phyloP scores from a whole-genome alignment of 2,797 vertebrate genomes.

The Garrulus glandarius region DNA sequence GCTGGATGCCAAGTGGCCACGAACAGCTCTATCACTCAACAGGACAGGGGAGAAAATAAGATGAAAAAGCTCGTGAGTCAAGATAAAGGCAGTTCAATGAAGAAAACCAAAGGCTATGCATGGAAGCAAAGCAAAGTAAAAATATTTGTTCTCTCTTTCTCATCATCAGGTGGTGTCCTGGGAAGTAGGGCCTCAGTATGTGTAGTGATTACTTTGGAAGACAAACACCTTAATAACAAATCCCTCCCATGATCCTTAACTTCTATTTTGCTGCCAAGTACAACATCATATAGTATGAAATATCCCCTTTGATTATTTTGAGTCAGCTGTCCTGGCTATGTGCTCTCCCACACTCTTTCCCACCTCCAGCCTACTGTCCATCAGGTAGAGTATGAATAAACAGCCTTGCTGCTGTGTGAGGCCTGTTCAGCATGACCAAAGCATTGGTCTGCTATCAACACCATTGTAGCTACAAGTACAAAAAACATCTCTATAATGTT shows the following conservation, averaged over 20 bases:
- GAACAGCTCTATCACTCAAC: background rate
- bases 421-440: background rate
- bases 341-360: background rate
- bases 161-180: background rate
- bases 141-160: background rate
- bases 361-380: background rate
- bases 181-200: background rate
- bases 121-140: background rate
- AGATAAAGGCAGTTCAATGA: background rate
- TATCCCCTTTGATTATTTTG: background rate
- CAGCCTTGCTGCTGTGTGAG: background rate
- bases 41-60: background rate
- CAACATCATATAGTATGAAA: background rate
- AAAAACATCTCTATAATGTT: background rate
- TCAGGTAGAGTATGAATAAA: background rate
- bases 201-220: background rate
- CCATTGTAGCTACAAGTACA: background rate
- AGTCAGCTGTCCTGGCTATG: background rate
- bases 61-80: accelerated
- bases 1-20: background rate
- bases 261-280: background rate
- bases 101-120: background rate
- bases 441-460: background rate
- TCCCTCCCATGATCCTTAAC: background rate
- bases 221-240: background rate